Evolutionary conservation across 2,888 invertebrate species (phyloP).

Genomic region (Frankliniella fusca): DNA sequence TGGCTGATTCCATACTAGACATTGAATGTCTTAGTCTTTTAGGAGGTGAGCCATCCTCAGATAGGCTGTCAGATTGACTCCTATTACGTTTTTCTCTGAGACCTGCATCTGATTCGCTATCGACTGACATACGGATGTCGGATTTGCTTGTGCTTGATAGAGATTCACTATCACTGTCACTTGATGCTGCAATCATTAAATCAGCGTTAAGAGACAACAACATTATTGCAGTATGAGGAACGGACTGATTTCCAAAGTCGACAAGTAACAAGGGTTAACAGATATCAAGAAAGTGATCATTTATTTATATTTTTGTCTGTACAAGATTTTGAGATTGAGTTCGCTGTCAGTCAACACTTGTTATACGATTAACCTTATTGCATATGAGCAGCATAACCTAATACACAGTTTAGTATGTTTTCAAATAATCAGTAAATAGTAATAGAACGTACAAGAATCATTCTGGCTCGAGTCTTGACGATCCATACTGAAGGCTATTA

Average conservation of each 20-base stretch:
- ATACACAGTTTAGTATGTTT: not conserved
- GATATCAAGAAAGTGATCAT: no score
- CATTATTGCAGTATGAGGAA: no score
- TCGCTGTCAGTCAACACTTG: no score
- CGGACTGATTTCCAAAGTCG: no score
- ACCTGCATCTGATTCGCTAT: not conserved
- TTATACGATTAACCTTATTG: no score
- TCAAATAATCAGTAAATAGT: not conserved
- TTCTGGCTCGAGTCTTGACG: not conserved
- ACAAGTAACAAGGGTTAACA: no score
- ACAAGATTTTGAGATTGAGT: no score
- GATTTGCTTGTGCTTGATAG: slow-evolving; percentile 3
- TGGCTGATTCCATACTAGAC: slow-evolving; percentile 10
- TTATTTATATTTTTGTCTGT: no score
- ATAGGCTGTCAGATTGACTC: not conserved
- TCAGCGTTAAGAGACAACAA: no score
- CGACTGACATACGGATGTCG: not conserved
- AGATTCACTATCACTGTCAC: slow-evolving; percentile 7
- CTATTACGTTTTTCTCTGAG: not conserved
- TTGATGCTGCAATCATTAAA: not conserved
- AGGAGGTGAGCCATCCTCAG: not conserved
- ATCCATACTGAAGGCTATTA: not conserved
- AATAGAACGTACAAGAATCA: not conserved
- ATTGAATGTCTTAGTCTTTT: not conserved
- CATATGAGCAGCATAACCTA: no score